Percentiles rank a stretch among this genome's conserved stretches.
Evolutionary conservation across 2,797 vertebrate species (phyloP).

Genomic region (Sebastes kiyomatsui): DNA sequence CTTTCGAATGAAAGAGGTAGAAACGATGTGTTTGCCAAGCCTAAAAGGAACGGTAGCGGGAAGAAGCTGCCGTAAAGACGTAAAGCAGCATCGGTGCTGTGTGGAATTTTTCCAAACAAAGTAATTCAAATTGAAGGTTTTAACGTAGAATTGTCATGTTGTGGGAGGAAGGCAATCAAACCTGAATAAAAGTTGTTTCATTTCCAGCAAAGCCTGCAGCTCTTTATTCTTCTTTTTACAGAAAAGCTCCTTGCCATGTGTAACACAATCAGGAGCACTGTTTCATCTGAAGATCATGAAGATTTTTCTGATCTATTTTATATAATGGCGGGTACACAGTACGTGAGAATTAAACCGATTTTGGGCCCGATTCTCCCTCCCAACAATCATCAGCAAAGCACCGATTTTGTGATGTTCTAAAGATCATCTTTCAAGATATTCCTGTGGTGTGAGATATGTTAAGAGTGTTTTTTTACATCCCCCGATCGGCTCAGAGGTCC

Average conservation of each 20-base stretch:
- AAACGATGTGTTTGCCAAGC: constrained; percentile 5
- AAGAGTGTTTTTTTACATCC: too few species aligned
- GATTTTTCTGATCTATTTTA: not conserved
- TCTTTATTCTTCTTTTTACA: not conserved
- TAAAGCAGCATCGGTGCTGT: not conserved
- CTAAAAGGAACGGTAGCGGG: not conserved
- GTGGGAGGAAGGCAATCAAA: not conserved
- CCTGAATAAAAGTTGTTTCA: not conserved
- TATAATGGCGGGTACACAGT: not conserved
- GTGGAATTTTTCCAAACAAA: not conserved
- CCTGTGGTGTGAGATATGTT: too few species aligned
- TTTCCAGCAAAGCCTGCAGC: constrained; percentile 2
- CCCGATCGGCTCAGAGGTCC: too few species aligned
- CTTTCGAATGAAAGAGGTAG: not conserved
- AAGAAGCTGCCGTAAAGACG: not conserved
- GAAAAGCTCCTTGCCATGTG: not conserved
- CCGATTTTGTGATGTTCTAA: too few species aligned
- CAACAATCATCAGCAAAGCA: too few species aligned
- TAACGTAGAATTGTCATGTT: not conserved
- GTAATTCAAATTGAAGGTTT: not conserved
- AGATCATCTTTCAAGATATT: too few species aligned
- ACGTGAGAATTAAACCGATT: too few species aligned
- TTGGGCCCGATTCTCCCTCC: too few species aligned
- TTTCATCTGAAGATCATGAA: not conserved
- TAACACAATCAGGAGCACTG: not conserved